Conservation (phyloP, 92 coral and sea anemone genomes). For the Metridium senile region DNA sequence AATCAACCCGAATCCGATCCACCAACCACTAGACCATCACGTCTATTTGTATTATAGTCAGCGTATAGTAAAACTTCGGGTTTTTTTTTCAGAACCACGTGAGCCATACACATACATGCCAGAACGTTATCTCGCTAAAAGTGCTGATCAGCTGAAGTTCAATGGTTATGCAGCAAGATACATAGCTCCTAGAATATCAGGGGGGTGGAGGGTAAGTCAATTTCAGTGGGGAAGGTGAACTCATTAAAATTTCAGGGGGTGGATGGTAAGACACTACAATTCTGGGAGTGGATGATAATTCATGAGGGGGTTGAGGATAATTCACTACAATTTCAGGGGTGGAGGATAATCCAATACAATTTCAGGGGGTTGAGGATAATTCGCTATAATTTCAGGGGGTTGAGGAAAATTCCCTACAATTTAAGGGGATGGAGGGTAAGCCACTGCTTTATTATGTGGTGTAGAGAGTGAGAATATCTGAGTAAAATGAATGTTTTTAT, state of each 20-base stretch:
- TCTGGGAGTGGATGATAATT: no score
- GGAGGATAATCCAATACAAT: no score
- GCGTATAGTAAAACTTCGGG: no score
- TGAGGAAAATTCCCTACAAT: not conserved
- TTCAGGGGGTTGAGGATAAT: not conserved
- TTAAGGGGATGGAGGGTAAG: no score
- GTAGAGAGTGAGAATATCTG: no score
- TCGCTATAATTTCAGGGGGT: not conserved
- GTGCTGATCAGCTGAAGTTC: constrained; percentile 62
- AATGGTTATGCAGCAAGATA: constrained; percentile 85
- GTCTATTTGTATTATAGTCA: no score
- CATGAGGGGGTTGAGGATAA: not conserved
- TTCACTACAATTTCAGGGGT: no score
- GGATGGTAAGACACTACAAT: not conserved
- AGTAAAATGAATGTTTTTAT: no score
- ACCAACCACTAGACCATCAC: no score
- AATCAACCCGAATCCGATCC: no score
- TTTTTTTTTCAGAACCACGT: constrained; percentile 51
- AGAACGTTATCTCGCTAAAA: constrained; percentile 65
- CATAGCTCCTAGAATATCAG: constrained; percentile 77
- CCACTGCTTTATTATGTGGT: no score
- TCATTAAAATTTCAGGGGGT: not conserved
- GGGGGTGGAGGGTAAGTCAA: constrained; percentile 82
- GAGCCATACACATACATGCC: constrained; percentile 84
- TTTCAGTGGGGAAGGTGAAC: not conserved